Percentiles rank a stretch among this genome's conserved stretches.
Evolutionary conservation across 2,888 invertebrate species (phyloP).

Genomic region (Syritta pipiens): DNA sequence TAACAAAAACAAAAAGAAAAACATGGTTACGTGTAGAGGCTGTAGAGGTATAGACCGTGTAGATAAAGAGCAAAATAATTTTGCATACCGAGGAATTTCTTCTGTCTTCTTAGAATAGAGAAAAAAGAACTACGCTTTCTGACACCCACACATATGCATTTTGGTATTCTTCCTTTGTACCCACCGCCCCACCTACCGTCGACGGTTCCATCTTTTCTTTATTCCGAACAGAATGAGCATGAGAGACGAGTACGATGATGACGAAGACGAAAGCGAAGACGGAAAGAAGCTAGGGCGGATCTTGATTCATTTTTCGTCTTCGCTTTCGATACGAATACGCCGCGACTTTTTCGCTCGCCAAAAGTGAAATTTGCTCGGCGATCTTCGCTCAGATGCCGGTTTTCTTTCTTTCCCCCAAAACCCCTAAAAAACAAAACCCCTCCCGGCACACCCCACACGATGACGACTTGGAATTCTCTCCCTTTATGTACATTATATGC

Average conservation of each 20-base stretch:
- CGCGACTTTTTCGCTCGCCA: constrained; percentile 5
- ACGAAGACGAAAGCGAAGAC: constrained; percentile 18
- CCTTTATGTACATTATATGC: not conserved
- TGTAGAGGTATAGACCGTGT: too few relatives aligned
- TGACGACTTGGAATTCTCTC: constrained; percentile 10
- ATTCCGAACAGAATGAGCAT: not conserved
- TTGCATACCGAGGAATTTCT: constrained; percentile 36
- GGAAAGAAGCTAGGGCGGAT: constrained; percentile 50
- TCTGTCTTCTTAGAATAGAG: too few relatives aligned
- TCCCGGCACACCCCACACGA: too few relatives aligned
- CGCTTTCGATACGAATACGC: constrained; percentile 18
- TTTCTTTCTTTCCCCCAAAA: constrained; percentile 21
- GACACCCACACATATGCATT: constrained; percentile 49
- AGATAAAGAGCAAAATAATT: constrained; percentile 22
- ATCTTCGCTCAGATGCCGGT: constrained; percentile 13
- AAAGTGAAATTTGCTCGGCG: constrained; percentile 23
- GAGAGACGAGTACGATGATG: not conserved
- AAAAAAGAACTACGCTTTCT: too few relatives aligned
- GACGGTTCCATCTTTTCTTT: not conserved
- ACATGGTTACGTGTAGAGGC: too few relatives aligned
- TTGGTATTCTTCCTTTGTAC: constrained; percentile 1
- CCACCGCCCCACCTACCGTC: not conserved
- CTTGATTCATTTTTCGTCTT: constrained; percentile 31
- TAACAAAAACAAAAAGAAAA: not conserved
- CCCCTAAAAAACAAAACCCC: too few relatives aligned